Evolutionary conservation across 2,888 invertebrate species (phyloP).

Genomic region (Drosophila infuscata): DNA sequence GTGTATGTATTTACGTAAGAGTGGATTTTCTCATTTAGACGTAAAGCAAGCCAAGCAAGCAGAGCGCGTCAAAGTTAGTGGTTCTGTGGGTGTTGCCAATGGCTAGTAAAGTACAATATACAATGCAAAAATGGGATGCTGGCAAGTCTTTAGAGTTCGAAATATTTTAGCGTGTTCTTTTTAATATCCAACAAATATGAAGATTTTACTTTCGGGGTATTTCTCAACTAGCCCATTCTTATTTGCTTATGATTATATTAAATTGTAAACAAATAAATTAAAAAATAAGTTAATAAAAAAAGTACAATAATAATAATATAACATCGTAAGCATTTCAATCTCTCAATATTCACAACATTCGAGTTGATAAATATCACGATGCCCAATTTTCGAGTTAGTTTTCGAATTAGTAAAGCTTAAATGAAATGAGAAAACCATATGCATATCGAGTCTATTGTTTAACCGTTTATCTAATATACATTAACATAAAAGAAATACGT

Average conservation of each 20-base stretch:
- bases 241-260: not conserved
- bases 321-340: not conserved
- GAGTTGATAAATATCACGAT: not conserved
- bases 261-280: not conserved
- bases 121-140: not conserved
- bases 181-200: not conserved
- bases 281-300: not conserved
- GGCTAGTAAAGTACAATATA: not conserved
- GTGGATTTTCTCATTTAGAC: conserved; percentile 56
- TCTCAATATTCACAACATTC: not conserved
- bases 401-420: not conserved
- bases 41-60: conserved; percentile 8
- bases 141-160: not conserved
- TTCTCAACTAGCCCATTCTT: not conserved
- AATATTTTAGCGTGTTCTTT: not conserved
- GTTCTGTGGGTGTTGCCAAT: conserved; percentile 8
- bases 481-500: not conserved
- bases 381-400: not conserved
- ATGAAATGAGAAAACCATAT: not conserved
- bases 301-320: not conserved
- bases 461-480: not conserved
- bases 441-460: not conserved
- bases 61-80: conserved; percentile 5
- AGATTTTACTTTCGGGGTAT: not conserved
- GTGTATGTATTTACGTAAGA: conserved; percentile 1